These are phyloP conservation scores for Neopelma chrysocephalum DNA, from an alignment of 2,797 vertebrate species.

Conservation along the genomic window DNA sequence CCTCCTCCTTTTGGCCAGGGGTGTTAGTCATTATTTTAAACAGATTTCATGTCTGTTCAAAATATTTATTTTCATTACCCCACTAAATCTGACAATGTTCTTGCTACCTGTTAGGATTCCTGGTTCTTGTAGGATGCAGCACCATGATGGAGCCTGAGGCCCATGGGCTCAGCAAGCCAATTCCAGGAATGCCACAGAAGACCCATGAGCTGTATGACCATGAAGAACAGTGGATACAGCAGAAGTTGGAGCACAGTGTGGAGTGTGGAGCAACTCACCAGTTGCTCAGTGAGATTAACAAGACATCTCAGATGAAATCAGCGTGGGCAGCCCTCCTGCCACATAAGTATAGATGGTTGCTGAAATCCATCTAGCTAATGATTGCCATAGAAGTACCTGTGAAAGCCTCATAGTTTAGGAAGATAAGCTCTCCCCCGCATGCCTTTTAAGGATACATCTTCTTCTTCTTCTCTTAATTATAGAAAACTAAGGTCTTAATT, in stretches of 20 bases:
- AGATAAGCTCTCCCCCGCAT: neutral
- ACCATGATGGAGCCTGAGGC: neutral
- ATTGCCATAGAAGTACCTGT: neutral
- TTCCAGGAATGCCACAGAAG: neutral
- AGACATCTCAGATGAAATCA: neutral
- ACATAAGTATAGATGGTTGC: fast-evolving
- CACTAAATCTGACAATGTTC: neutral
- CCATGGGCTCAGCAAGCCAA: fast-evolving
- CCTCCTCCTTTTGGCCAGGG: neutral
- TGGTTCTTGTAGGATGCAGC: neutral
- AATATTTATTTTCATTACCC: neutral
- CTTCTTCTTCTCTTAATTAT: neutral
- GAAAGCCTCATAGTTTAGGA: neutral
- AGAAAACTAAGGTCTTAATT: neutral
- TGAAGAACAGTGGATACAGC: neutral
- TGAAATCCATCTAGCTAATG: neutral
- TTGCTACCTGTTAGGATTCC: neutral
- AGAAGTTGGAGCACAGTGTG: neutral
- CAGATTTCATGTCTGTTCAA: neutral
- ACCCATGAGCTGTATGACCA: fast-evolving
- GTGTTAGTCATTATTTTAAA: neutral
- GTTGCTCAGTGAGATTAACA: neutral
- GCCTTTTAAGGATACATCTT: neutral
- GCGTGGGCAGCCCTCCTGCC: neutral
- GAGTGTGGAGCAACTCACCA: neutral